Evolutionary conservation across 2,888 invertebrate species (phyloP), one percentile per base, ranked within the genome.

Genomic region (Melieria picta): DNA sequence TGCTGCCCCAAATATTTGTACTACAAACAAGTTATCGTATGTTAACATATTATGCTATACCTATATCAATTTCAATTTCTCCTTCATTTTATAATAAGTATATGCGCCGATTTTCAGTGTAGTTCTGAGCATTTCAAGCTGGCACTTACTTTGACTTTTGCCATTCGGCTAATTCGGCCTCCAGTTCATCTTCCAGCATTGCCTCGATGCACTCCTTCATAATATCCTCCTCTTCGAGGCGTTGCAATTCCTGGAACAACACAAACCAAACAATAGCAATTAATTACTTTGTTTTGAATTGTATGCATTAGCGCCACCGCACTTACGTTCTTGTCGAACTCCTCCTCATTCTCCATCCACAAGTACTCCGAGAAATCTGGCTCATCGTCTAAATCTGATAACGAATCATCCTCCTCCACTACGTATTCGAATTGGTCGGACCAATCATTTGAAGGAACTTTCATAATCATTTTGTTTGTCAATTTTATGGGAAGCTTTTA

Each of bases 311-410:
- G 43, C 11, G 52, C 2, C 30, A 30, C 30, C 5, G n/a, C 57
- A 75, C 80, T 78, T 85, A 94, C 96, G 90, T 94, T 93, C 86
- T 94, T 94, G 82, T 97, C 96, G 83, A 96, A 96, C 82, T 96
- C 96, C 81, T 97, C 96, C 82, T 96, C 94, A 81, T 95, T 93
- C 84, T 96, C 96, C 96, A 96, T 96, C 97, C 96, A 96, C 89
- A 96, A 90, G 83, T 95, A 96, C 81, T 96, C 96, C 0, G 94
- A 93, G 85, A 96, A 96, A 86, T 96, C 95, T 67, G 83, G 82
- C 73, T 85, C 85, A 74, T 85, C 83, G 66, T 82, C 82, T 63
- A 83, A 76, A 74, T 85, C 85, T 61, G 83, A 84, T 57, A 85
- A 77, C 10, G 84, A 82, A 72, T 86, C 85, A 72, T 85, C 82